Evolutionary conservation across 2,113 vertebrate genomes (phyloP).

Genomic region (Boulengeromyrus knoepffleri): DNA sequence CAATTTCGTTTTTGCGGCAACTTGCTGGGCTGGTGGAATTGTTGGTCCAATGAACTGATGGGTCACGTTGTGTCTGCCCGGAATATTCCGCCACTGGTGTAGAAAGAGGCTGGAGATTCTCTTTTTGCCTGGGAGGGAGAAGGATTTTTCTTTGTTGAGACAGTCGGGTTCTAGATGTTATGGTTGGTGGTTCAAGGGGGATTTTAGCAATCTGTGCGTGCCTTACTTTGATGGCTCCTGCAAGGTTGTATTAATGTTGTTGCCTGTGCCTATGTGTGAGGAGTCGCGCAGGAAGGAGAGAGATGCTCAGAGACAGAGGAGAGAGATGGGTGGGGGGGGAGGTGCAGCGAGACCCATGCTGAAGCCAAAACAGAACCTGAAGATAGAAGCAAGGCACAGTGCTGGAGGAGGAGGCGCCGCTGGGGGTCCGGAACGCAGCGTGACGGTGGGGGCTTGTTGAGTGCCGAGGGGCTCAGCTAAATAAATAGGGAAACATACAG

Average conservation of each 20-base stretch:
- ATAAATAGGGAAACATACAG: slow-evolving; percentile 7
- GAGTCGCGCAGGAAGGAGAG: slow-evolving; percentile 11
- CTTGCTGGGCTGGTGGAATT: not conserved
- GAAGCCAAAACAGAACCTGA: slow-evolving; percentile 53
- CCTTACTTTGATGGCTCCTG: not conserved
- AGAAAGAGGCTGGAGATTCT: not conserved
- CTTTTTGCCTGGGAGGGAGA: not conserved
- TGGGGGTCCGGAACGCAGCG: slow-evolving; percentile 14
- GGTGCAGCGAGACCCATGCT: slow-evolving; percentile 27
- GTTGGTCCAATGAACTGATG: not conserved
- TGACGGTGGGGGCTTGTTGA: slow-evolving; percentile 7
- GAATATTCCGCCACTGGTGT: not conserved
- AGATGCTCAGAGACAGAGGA: slow-evolving; percentile 12
- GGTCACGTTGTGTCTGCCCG: not conserved
- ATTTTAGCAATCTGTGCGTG: not conserved
- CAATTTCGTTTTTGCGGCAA: not conserved
- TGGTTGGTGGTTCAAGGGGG: not conserved
- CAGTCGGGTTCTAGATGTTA: not conserved
- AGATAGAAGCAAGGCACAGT: slow-evolving; percentile 37
- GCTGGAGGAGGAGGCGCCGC: slow-evolving; percentile 34
- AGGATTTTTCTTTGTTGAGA: not conserved
- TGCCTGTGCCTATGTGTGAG: slow-evolving; percentile 16
- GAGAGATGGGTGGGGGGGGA: slow-evolving; percentile 4
- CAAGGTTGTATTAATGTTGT: slow-evolving; percentile 30
- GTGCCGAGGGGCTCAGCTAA: not conserved